Base-by-base conservation (phyloP, 1,140 invertebrate genomes). In the Ylistrum balloti region DNA sequence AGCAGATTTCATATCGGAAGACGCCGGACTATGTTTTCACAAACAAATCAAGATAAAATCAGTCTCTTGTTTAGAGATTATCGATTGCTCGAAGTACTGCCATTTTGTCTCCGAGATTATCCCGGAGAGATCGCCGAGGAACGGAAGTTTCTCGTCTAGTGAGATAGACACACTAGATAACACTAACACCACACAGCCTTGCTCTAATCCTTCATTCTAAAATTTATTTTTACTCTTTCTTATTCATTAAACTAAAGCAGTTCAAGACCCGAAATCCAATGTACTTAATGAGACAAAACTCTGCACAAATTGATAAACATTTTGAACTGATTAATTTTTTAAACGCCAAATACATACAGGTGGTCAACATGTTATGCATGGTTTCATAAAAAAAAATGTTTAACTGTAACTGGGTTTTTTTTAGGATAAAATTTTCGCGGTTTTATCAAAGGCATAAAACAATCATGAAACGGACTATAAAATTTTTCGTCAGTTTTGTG, bases 31-130 rank as follows among this genome's bases (percentile, higher is more conserved):
- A n/a, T n/a, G 56, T 74, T 74, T 74, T 74, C 22, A 74, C 56
- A 74, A 74, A 74, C 56, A 74, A 28, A n/a, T 28, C 56, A n/a
- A 74, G 56, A 74, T 74, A n/a, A 74, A 74, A 74, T 28, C 56
- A 74, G 56, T 28, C 56, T 74, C 28, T 74, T 74, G 56, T 74
- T 74, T n/a, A 28, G 56, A 74, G 56, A 74, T 74, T 74, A 74
- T 74, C 28, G 56, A 74, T 74, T 74, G 22, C 22, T 74, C 22
- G n/a, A 74, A 74, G 56, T 74, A n/a, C 56, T 28, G 56, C 56
- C 56, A 74, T 74, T 74, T 74, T 74, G 56, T 74, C 56, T 74
- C 56, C 56, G 22, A 28, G 56, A 28, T 28, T 74, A 74, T 74
- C 56, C 17, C 28, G n/a, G 22, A 22, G 5, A 28, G 56, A 74